Conservation (phyloP, 2,888 invertebrate species). For the Invenusta paracnida region DNA sequence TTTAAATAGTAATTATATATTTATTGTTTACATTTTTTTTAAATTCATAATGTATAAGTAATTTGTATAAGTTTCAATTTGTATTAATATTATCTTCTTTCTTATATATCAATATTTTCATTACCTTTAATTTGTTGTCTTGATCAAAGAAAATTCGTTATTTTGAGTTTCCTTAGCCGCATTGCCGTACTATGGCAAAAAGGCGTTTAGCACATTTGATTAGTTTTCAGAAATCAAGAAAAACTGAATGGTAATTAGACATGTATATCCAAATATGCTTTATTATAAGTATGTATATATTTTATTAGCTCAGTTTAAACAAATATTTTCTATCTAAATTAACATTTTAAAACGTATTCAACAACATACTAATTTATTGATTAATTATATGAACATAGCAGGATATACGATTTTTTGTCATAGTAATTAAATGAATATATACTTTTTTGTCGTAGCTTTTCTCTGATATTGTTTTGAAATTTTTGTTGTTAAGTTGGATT, state of each 20-base stretch:
- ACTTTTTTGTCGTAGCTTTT: background rate
- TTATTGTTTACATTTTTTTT: no score
- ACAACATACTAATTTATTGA: background rate
- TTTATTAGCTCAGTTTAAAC: conserved; percentile 17
- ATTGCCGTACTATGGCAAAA: conserved; percentile 17
- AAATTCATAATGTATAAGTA: no score
- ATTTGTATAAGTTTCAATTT: no score
- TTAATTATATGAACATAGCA: background rate
- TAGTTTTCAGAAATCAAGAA: conserved; percentile 21
- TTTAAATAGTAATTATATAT: no score
- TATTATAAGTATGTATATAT: conserved; percentile 15
- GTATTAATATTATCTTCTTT: no score
- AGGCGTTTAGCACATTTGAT: conserved; percentile 18
- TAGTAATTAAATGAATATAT: background rate
- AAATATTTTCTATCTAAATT: conserved; percentile 13
- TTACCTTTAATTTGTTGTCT: no score
- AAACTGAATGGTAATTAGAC: conserved; percentile 20
- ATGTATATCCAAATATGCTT: background rate
- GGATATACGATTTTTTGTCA: background rate
- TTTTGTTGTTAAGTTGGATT: background rate
- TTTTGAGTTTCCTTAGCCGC: no score
- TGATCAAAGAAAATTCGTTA: no score
- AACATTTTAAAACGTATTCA: background rate
- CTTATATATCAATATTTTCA: no score
- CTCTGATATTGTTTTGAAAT: background rate